Conservation (phyloP, 2,113 vertebrate species). For the Eublepharis macularius region DNA sequence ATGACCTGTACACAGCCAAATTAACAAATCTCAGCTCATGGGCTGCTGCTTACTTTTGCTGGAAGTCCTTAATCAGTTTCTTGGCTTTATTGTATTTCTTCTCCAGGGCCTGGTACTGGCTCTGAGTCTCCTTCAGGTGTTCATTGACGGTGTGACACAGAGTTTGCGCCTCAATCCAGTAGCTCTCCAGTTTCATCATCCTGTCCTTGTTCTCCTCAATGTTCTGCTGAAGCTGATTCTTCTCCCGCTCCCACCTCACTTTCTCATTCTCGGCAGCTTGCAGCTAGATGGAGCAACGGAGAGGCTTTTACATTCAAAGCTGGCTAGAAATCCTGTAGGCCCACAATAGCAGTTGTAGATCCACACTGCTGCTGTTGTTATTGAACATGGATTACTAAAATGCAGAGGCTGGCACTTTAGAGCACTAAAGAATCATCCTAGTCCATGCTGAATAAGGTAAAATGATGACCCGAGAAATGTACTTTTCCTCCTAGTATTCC, state of each 20-base stretch:
- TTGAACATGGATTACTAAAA: background rate
- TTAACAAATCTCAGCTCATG: constrained; percentile 13
- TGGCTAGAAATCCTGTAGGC: background rate
- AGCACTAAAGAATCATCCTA: background rate
- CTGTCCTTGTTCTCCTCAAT: constrained; percentile 98
- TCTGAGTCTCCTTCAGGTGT: constrained; percentile 97
- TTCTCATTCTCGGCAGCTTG: constrained; percentile 94
- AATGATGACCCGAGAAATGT: background rate
- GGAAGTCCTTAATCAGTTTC: constrained; percentile 98
- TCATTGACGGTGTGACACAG: constrained; percentile 96
- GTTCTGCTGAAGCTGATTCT: constrained; percentile 93
- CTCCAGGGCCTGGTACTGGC: constrained; percentile 94
- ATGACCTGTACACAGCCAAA: constrained; percentile 44
- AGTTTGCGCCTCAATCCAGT: constrained; percentile 98
- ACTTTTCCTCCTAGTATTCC: background rate
- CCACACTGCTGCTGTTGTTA: background rate
- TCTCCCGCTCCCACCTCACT: constrained; percentile 95
- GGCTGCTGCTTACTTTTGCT: constrained; percentile 89
- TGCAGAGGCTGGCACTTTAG: background rate
- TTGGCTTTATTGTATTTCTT: constrained; percentile 99
- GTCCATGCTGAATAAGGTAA: background rate
- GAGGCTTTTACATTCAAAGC: constrained; percentile 24
- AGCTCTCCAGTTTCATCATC: constrained; percentile 96
- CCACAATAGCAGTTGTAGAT: background rate
- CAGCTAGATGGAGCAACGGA: constrained; percentile 76